Evolutionary conservation across 2,888 invertebrate genomes (phyloP), one percentile per base, ranked within the genome.

Genomic region (Hermodice carunculata): DNA sequence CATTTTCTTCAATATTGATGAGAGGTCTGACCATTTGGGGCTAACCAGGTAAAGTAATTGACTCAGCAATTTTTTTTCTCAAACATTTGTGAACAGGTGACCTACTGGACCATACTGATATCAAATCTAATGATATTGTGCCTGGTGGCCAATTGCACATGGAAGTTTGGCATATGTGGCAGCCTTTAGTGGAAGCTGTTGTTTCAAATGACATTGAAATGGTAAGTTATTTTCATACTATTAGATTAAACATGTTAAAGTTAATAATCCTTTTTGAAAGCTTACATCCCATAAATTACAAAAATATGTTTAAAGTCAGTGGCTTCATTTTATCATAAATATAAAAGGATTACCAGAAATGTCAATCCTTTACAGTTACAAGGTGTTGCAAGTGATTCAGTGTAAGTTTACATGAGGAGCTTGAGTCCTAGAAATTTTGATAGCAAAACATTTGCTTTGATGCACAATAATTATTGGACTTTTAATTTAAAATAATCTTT

Each of bases 81-180:
- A n/a, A n/a, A n/a, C n/a, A n/a, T 48, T 14, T 64, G 3, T 26
- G 61, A 66, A n/a, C 43, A 85, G 85, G 81, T 49, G 85, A 85
- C 60, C 70, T 85, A 32, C 70, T 79, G n/a, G 83, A 85, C 53
- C 61, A 73, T 44, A 76, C 75, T 40, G 80, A 80, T 64, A 70
- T 85, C 8, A 71, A 77, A 51, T 71, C 75, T 46, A 81, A 80
- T 75, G 84, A 85, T 64, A 82, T 85, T 63, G 82, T 85, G 8
- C 79, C 83, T 22, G 79, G 80, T 14, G 80, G 79, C 22, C 79
- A 77, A 6, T 61, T 85, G 19, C 75, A 78, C 49, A 71, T 85
- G 68, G 65, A 73, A 31, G 81, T 85, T 3, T 85, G 85, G 84
- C 76, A 78, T 22, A 80, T 79, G 73, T 85, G 84, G 83, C 72